Evolutionary conservation across 2,113 vertebrate species (phyloP).

Genomic region (Myrmecophaga tridactyla): DNA sequence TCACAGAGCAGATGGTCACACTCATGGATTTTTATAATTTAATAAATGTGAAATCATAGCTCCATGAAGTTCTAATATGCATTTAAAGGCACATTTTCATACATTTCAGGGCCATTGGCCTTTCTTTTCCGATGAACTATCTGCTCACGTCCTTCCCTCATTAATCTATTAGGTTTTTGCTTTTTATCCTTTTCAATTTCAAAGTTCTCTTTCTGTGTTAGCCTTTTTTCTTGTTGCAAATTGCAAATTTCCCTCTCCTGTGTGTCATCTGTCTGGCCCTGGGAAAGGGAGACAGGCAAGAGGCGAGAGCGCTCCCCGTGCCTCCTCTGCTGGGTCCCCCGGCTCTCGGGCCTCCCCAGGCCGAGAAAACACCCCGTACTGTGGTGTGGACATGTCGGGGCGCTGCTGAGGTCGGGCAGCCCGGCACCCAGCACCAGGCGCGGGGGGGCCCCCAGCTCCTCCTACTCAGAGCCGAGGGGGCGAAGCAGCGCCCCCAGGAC

Average conservation of each 20-base stretch:
- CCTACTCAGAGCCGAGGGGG: not conserved
- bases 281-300: not conserved
- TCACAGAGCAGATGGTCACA: too few species aligned
- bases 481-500: not conserved
- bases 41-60: not conserved
- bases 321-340: not conserved
- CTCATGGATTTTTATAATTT: not conserved
- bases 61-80: not conserved
- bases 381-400: not conserved
- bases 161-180: not conserved
- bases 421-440: rapidly evolving
- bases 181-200: not conserved
- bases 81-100: not conserved
- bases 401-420: not conserved
- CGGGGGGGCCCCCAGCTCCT: too few species aligned
- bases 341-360: not conserved
- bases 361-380: not conserved
- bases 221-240: not conserved
- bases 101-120: not conserved
- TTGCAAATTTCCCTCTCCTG: not conserved
- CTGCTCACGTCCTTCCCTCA: not conserved
- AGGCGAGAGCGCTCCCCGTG: not conserved
- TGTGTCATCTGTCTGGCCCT: not conserved
- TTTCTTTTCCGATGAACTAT: not conserved
- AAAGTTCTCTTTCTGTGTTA: not conserved